Evolutionary conservation across 2,888 invertebrate genomes (phyloP), one percentile per base, ranked within the genome.

Genomic region (Hypselothyrea guttata): DNA sequence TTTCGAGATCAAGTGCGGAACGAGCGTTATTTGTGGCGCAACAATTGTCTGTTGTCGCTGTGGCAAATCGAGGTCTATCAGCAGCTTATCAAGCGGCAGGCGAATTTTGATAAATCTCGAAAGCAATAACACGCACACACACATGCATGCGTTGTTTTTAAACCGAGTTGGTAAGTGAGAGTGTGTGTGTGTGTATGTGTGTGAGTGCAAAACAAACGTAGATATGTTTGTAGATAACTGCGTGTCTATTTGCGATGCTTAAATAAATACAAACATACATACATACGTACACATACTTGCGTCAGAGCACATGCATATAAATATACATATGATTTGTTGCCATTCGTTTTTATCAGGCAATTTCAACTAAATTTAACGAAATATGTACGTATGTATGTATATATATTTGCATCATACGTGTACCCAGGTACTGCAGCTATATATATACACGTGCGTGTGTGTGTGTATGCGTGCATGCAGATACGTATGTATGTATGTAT

Each of bases 41-140:
- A 31, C 35, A 63, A 53, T 70, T 63, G 46, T 46, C 53, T 38
- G n/a, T n/a, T n/a, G n/a, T n/a, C n/a, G n/a, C n/a, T 8, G n/a
- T 16, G 30, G 34, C 56, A 40, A 68, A 34, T 56, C 62, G 57
- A 63, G 70, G 69, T 56, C 56, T 40, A n/a, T n/a, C n/a, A n/a
- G 2, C 8, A 11, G 35, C 48, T 63, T 64, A 51, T 54, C 70
- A 41, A 44, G 22, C 44, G 15, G 34, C 9, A 16, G 7, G 11
- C 38, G 27, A 9, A 35, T 34, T 30, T 22, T 49, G 48, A 52
- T 31, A 70, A 41, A 57, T 62, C 47, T 62, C 2, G 9, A 28
- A 35, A 9, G 15, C 15, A 35, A 7, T 9, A 27, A n/a, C 18
- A 46, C 4, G 33, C 34, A 9, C 7, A 37, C 15, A 47, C 18